Percentiles rank a stretch among this genome's conserved stretches.
Evolutionary conservation across 2,113 vertebrate species (phyloP).

Genomic region (Oreochromis niloticus): DNA sequence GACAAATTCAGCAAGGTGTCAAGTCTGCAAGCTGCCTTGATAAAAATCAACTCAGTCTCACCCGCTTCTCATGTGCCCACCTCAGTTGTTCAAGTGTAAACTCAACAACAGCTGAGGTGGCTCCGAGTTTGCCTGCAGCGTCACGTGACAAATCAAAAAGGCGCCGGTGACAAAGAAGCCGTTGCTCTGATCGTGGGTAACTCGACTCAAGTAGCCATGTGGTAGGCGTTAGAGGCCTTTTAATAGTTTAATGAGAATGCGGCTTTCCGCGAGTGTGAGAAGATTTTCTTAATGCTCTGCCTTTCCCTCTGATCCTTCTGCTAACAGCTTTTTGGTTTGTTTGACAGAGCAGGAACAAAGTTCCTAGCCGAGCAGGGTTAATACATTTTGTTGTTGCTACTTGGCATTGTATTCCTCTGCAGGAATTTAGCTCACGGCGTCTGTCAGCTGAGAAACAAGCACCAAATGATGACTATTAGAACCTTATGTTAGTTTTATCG

Average conservation of each 20-base stretch:
- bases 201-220: background rate
- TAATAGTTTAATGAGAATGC: background rate
- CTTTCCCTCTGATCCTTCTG: conserved; percentile 12
- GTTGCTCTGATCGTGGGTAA: background rate
- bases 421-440: conserved; percentile 30
- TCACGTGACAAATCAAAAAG: conserved; percentile 86
- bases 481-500: conserved; percentile 40
- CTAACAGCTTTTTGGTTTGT: conserved; percentile 3
- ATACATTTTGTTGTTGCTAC: conserved; percentile 21
- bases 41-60: conserved; percentile 95
- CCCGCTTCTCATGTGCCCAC: conserved; percentile 78
- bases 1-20: conserved; percentile 99
- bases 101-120: background rate
- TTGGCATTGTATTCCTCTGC: conserved; percentile 22
- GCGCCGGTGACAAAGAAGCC: conserved; percentile 29
- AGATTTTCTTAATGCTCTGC: background rate
- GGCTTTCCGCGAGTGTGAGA: background rate
- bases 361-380: conserved; percentile 10
- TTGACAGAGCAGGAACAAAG: conserved; percentile 35
- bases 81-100: conserved; percentile 8
- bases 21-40: conserved; percentile 94
- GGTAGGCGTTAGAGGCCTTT: background rate
- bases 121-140: conserved; percentile 52
- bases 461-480: conserved; percentile 26
- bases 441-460: conserved; percentile 32